Evolutionary conservation across 2,113 vertebrate genomes (phyloP), one percentile per base, ranked within the genome.

Genomic region (Nesoenas mayeri): DNA sequence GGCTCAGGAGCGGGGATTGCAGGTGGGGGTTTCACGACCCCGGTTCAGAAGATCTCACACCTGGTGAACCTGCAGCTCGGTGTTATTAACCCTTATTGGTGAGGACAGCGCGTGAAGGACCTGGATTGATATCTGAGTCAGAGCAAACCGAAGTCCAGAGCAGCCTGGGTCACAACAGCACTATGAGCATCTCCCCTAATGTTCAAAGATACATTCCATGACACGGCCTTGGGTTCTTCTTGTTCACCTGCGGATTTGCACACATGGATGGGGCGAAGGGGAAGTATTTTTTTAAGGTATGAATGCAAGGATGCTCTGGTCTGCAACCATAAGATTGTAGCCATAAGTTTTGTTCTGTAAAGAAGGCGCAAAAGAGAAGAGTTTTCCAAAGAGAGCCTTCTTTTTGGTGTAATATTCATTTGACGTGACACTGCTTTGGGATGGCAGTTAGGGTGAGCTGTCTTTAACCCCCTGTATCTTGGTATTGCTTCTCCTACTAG

Each of bases 111-210:
- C 81, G 42, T 24, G 24, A 70, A 57, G 15, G 34, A 32, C n/a
- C 36, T 16, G 19, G 47, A 36, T 86, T 71, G 9, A 4, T 44
- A 28, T 5, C 31, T 16, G n/a, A 26, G 24, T 32, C 38, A 56
- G 42, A 54, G 10, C 32, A 47, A 44, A 82, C 0, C 0, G 1
- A 28, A 28, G 34, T 21, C n/a, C 6, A 1, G 15, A 75, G 38
- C 56, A 61, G 64, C 36, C 40, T 64, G 42, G 57, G 53, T 31
- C 36, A 77, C 51, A 78, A 3, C 6, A 75, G 51, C 47, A 9
- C 31, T 22, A 8, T 2, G 9, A 85, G 40, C 72, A 85, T 13
- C 51, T 26, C 31, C 47, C 53, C 47, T 16, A 4, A 10, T 24
- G 20, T 25, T 12, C 17, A 21, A 64, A 65, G 64, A 79, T 4